Conservation (phyloP, 1,140 invertebrate species). For the Drosophila biarmipes region DNA sequence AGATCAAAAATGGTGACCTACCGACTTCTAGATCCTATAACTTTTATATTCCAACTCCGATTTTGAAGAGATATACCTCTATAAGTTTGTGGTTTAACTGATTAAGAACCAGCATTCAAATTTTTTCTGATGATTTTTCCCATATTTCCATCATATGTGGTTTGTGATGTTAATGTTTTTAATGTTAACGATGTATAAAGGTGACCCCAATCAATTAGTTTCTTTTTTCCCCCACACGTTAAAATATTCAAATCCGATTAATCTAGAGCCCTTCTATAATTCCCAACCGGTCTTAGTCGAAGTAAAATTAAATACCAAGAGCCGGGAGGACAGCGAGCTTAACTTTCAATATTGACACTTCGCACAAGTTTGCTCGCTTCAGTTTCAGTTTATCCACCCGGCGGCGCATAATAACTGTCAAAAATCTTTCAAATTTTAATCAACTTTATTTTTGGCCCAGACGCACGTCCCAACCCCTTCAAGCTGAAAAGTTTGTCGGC, state of each 20-base stretch:
- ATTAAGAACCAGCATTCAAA: no score
- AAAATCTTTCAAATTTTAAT: conserved; percentile 83
- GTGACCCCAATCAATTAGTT: no score
- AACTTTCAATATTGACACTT: conserved; percentile 74
- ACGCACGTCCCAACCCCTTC: conserved; percentile 13
- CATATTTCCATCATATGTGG: no score
- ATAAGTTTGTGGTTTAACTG: no score
- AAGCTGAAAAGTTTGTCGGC: conserved; percentile 57
- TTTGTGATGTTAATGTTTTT: no score
- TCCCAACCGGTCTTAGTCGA: conserved; percentile 4
- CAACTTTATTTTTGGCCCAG: conserved; percentile 76
- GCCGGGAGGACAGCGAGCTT: conserved; percentile 23
- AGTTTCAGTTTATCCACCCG: conserved; percentile 59
- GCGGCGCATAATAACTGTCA: conserved; percentile 79
- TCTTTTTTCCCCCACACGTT: no score
- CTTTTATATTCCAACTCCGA: no score
- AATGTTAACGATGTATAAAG: no score
- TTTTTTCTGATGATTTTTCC: no score
- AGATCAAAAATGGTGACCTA: no score
- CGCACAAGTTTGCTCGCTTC: conserved; percentile 52
- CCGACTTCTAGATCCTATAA: no score
- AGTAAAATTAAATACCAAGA: not conserved
- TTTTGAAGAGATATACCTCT: no score
- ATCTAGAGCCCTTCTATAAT: not conserved
- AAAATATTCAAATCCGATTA: not conserved